Percentiles rank a stretch among this genome's conserved stretches.
Conservation (phyloP, 2,888 invertebrate genomes). For the Aphodius granarius region DNA sequence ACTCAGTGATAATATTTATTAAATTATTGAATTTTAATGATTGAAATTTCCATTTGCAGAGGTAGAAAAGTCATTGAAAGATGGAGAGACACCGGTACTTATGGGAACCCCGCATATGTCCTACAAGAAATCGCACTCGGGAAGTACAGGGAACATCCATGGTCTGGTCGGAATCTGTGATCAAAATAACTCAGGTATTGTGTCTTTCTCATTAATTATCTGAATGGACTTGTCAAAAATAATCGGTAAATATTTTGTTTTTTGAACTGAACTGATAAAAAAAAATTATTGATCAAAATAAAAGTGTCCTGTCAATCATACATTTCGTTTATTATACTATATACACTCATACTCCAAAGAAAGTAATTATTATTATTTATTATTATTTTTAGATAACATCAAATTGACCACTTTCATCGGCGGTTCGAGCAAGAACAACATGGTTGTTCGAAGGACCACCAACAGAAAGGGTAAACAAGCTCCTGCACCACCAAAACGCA, state of each 20-base stretch:
- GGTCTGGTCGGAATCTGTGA: slow-evolving; percentile 52
- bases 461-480: slow-evolving; percentile 91
- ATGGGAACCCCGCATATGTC: slow-evolving; percentile 63
- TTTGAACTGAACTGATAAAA: too few species aligned
- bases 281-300: too few species aligned
- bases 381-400: slow-evolving; percentile 24
- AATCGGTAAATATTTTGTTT: background rate
- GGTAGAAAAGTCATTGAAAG: slow-evolving; percentile 91
- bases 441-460: slow-evolving; percentile 81
- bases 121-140: slow-evolving; percentile 64
- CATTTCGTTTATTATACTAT: too few species aligned
- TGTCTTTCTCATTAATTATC: too few species aligned
- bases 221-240: background rate
- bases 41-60: slow-evolving; percentile 61
- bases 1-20: slow-evolving; percentile 4
- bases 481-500: slow-evolving; percentile 93
- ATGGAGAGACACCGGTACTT: slow-evolving; percentile 57
- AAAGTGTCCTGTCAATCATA: too few species aligned
- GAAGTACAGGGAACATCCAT: slow-evolving; percentile 64
- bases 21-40: too few species aligned
- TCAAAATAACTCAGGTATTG: slow-evolving; percentile 38
- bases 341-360: too few species aligned
- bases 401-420: slow-evolving; percentile 67
- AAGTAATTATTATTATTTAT: too few species aligned
- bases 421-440: slow-evolving; percentile 61